Base-by-base conservation (phyloP, 2,797 vertebrate genomes). In the Phoebastria nigripes region DNA sequence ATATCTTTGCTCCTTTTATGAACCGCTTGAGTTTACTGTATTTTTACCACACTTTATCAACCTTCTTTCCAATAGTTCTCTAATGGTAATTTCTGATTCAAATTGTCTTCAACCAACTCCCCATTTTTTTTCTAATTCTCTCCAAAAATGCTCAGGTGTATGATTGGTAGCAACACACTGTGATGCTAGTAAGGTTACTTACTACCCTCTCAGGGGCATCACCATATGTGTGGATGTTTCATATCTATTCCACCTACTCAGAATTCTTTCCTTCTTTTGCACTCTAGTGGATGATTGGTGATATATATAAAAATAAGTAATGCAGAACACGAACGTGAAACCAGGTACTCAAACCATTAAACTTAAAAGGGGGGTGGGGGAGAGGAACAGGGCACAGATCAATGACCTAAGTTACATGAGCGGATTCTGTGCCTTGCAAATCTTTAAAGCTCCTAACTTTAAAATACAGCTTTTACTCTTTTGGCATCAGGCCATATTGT, bases 211-310 rank as follows among this genome's bases (percentile, higher is more conserved):
- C 37, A 33, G 37, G 16, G 41, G 2, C 13, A 87, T 56, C 41
- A 65, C 6, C 6, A 1, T 55, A 29, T 4, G 1, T 2, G 2
- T 63, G 52, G 7, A 47, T 44, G 4, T 44, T 85, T 71, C 17
- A 10, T n/a, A 31, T 17, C 15, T 82, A 24, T 49, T 76, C 14
- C 8, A 55, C 10, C 22, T 51, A 49, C 6, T 29, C 19, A 51
- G 13, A 76, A 74, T 76, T 74, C 29, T 87, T 74, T 65, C 19
- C 49, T 73, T 67, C 8, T 47, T 69, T 94, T 81, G 9, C 7
- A 41, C 3, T 20, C 3, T 47, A 67, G 29, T 51, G 54, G 33
- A 28, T 56, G 37, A 76, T 20, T 58, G 4, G 4, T 77, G n/a
- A 59, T 41, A 78, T 15, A 52, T 31, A 11, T 2, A 56, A 26